Conservation (phyloP, 2,113 vertebrate species). For the Halichoeres trimaculatus region DNA sequence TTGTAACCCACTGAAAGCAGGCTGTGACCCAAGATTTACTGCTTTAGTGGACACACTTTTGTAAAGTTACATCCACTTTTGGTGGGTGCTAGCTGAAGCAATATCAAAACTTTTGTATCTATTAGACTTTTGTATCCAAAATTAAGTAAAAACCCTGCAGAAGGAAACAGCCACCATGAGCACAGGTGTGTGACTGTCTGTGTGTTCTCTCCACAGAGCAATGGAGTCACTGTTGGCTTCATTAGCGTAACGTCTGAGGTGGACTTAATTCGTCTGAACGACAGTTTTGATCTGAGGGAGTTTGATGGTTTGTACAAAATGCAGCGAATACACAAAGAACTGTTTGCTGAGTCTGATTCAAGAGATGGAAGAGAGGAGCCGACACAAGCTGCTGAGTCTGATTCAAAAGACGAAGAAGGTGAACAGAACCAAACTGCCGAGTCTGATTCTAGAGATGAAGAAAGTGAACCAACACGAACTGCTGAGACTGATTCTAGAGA, state of each 20-base stretch:
- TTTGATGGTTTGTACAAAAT: constrained; percentile 85
- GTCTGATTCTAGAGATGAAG: neutral
- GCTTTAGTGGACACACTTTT: no score
- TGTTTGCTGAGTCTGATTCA: neutral
- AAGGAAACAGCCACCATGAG: no score
- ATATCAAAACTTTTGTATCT: no score
- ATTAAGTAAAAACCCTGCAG: no score
- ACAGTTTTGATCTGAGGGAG: constrained; percentile 85
- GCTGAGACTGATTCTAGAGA: neutral
- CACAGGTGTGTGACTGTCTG: neutral
- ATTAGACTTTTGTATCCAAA: no score
- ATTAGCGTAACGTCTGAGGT: constrained; percentile 84
- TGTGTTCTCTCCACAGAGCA: constrained; percentile 77
- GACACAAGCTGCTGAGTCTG: neutral
- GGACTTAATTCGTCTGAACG: constrained; percentile 81
- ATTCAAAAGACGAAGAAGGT: no score
- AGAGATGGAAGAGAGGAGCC: neutral
- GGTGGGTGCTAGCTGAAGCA: no score
- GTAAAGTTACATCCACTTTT: no score
- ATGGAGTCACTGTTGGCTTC: constrained; percentile 85
- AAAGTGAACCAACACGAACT: neutral
- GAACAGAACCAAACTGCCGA: no score
- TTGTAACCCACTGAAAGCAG: no score
- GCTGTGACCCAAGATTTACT: no score
- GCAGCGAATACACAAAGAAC: constrained; percentile 46